Conservation (phyloP, 2,113 vertebrate genomes). For the Thunnus maccoyii region DNA sequence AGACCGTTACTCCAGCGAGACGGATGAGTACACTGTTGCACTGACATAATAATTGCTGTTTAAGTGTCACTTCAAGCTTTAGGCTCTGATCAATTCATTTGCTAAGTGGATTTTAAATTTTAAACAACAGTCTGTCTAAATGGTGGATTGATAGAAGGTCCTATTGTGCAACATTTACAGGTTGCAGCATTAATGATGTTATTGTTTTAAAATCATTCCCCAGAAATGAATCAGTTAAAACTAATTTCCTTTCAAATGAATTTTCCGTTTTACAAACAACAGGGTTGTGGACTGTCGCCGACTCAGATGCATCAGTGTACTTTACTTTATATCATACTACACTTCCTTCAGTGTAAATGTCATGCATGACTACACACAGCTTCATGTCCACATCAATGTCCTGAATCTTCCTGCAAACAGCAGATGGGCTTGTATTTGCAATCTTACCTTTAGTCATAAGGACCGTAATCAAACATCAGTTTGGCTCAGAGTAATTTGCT, state of each 20-base stretch:
- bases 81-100: conserved; percentile 26
- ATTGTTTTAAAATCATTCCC: background rate
- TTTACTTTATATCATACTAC: background rate
- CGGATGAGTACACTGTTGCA: conserved; percentile 11
- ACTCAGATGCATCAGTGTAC: background rate
- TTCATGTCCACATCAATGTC: too few relatives aligned
- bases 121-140: conserved; percentile 23
- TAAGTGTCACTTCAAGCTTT: conserved; percentile 27
- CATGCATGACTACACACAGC: background rate
- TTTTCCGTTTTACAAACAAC: background rate
- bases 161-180: too few relatives aligned
- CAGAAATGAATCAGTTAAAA: conserved; percentile 1
- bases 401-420: background rate
- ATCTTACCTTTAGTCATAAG: background rate
- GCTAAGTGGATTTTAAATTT: conserved; percentile 27
- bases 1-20: conserved; percentile 17
- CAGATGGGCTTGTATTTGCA: background rate
- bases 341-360: background rate
- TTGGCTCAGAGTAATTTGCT: background rate
- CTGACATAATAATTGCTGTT: conserved; percentile 39
- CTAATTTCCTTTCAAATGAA: background rate
- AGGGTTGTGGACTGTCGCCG: background rate
- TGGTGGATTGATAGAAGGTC: background rate
- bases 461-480: conserved; percentile 7
- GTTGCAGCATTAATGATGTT: background rate